A percentile compares a stretch with the other conserved stretches of the same genome.
Evolutionary conservation across 2,113 vertebrate genomes (phyloP).

Genomic region (Saccopteryx bilineata): DNA sequence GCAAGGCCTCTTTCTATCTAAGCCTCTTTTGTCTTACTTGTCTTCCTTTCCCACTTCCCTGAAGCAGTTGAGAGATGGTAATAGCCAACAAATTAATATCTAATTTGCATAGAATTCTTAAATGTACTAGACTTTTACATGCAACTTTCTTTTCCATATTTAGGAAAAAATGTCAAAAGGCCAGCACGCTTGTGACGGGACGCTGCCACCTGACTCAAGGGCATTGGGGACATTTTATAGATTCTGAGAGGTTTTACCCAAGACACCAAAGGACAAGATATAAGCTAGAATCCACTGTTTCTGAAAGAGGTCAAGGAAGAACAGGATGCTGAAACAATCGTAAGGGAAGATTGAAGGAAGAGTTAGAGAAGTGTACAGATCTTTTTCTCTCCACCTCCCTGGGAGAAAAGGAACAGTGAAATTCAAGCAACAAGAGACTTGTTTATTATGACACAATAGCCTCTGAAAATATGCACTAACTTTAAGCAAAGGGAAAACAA

Average conservation of each 20-base stretch:
- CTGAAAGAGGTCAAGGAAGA: not conserved
- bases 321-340: not conserved
- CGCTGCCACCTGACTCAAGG: not conserved
- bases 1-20: not conserved
- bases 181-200: not conserved
- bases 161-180: not conserved
- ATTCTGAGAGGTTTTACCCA: not conserved
- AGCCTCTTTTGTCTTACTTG: not conserved
- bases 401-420: slow-evolving; percentile 3
- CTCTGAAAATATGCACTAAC: not conserved
- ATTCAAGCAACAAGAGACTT: slow-evolving; percentile 16
- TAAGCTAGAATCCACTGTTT: not conserved
- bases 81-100: not conserved
- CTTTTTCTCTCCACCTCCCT: not conserved
- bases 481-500: not conserved
- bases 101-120: not conserved
- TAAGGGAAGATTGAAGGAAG: not conserved
- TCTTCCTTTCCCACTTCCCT: not conserved
- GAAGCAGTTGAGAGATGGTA: not conserved
- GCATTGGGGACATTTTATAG: not conserved
- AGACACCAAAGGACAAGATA: not conserved
- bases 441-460: not conserved
- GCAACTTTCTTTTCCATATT: not conserved
- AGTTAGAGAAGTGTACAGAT: not conserved
- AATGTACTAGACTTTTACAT: not conserved